Base-by-base conservation (phyloP, 2,797 vertebrate genomes). In the Rhabdomys pumilio region DNA sequence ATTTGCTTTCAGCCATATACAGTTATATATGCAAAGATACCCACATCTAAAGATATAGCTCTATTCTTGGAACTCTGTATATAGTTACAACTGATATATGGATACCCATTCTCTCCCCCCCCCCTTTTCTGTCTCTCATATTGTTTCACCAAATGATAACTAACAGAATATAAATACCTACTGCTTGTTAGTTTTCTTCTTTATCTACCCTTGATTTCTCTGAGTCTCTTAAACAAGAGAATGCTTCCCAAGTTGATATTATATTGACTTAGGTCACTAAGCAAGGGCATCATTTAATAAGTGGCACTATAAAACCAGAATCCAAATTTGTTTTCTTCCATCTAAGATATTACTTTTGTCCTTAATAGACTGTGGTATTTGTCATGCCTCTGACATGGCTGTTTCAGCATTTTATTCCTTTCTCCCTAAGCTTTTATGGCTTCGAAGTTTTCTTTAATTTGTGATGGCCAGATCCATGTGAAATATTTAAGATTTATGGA, bases 381-480 rank as follows among this genome's bases (percentile, higher is more conserved):
- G 67, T 34, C 41, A 41, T 86, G 26, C 34, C 41, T 67, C 44
- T 22, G 92, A n/a, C 6, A 82, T 81, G 47, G 17, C 61, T 22
- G 11, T 50, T 3, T 47, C 15, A 34, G 17, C 55, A 76, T 80
- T 81, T 55, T 41, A 20, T 89, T 87, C 61, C 80, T 69, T 85
- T 91, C 83, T n/a, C 80, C 31, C 55, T 87, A 85, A 76, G 10
- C 1, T 79, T 80, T 84, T 88, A 77, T 91, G 79, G 5, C 17
- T 87, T 95, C 20, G 55, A 76, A 57, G 55, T 50, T 94, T 93
- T 93, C 94, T 92, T 98, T 59, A n/a, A 93, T 92, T 59, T 8
- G 1, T 44, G 72, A 55, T 4, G 1, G 53, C 57, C 87, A 91
- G 59, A 57, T 93, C 29, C 63, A 44, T 65, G 29, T 95, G 50